Conservation (phyloP, 2,888 invertebrate genomes). For the Lathronympha strigana region DNA sequence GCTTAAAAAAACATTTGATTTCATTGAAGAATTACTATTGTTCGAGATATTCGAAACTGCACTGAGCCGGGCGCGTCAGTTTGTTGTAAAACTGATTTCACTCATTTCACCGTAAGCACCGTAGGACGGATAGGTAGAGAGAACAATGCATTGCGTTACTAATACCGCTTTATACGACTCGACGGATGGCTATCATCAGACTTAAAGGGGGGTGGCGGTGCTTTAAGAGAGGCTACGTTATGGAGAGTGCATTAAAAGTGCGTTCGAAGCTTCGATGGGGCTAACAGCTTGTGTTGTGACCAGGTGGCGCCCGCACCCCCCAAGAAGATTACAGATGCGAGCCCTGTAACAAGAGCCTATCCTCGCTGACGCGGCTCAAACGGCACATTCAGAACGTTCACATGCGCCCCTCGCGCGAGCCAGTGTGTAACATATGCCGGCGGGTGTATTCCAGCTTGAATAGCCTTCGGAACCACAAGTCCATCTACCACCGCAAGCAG, state of each 20-base stretch:
- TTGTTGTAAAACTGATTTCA: conserved; percentile 60
- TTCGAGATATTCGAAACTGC: conserved; percentile 70
- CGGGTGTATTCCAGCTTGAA: conserved; percentile 96
- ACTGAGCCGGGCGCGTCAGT: conserved; percentile 54
- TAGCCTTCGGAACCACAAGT: conserved; percentile 96
- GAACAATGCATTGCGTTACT: conserved; percentile 65
- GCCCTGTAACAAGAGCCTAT: conserved; percentile 96
- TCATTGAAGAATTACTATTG: conserved; percentile 77
- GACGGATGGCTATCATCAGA: conserved; percentile 73
- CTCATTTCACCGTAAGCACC: conserved; percentile 62
- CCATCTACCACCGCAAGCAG: conserved; percentile 95
- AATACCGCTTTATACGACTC: conserved; percentile 77
- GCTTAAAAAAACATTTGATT: conserved; percentile 70
- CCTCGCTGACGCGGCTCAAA: conserved; percentile 94
- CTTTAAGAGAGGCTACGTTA: conserved; percentile 80
- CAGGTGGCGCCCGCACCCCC: conserved; percentile 90
- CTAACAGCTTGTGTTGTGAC: conserved; percentile 85
- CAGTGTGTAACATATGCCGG: conserved; percentile 96
- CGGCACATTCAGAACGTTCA: conserved; percentile 96
- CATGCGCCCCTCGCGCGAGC: conserved; percentile 95
- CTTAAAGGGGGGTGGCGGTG: conserved; percentile 81
- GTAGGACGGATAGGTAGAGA: conserved; percentile 58
- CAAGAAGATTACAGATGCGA: conserved; percentile 95
- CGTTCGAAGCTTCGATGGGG: conserved; percentile 79
- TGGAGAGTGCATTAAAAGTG: conserved; percentile 83